Base-by-base conservation (phyloP, 2,888 invertebrate species). In the Gasteruption jaculator region DNA sequence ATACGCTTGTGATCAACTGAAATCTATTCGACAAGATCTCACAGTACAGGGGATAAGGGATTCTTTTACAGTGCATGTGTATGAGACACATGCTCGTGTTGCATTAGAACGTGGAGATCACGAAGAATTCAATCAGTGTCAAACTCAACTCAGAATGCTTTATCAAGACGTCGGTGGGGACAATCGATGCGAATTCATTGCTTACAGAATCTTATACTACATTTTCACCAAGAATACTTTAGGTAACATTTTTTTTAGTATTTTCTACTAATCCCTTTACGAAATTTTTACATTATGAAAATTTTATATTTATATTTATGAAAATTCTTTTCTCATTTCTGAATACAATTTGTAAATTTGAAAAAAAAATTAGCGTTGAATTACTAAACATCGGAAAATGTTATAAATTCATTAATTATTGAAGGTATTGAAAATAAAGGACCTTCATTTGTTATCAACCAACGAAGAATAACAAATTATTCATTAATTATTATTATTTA, bases 111-210 rank as follows among this genome's bases (percentile, higher is more conserved):
- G 91, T 74, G 92, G 93, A 38, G 99, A 99, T 68, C 94, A 95
- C 70, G 96, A 95, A 67, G 99, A 99, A 71, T 99, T 97, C 69
- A 99, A 99, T 77, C 97, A 99, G 72, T 99, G 99, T 69, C 99
- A 99, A 74, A 94, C 95, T 10, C 99, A 99, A 74, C 77, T 99
- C 38, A 91, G 91, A 76, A 88, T 91, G 80, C 78, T 99, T 21
- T 99, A 99, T 71, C 74, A 81, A 50, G 91, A 91, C 71, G 73
- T 87, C 46, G 85, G 83, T 21, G 77, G 82, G 16, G 76, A 75
- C 34, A 90, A 95, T 76, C 78, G 82, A 48, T 79, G 86, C 50
- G 99, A 99, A 74, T 99, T 99, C 73, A 86, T 87, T 37, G 94
- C 95, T 37, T 99, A 99, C 72, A 78, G 96, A 56, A 91, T 99